These are phyloP conservation scores for Sericinus montela DNA, from an alignment of 2,888 invertebrate genomes.

Conservation along the genomic window DNA sequence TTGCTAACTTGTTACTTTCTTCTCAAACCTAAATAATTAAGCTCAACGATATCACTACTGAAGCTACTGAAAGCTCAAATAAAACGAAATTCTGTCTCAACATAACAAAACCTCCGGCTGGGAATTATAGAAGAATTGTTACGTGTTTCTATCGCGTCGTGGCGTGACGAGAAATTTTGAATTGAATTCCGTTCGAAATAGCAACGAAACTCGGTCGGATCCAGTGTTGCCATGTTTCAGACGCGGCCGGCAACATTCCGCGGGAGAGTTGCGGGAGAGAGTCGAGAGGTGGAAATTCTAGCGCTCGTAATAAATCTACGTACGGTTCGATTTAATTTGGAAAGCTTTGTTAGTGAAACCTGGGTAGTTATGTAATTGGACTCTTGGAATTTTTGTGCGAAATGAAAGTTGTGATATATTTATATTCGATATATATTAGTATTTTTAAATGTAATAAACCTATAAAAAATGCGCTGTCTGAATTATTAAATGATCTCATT, in stretches of 20 bases:
- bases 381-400: too few relatives aligned
- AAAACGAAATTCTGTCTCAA: background rate
- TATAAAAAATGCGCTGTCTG: too few relatives aligned
- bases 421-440: too few relatives aligned
- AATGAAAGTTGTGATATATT: too few relatives aligned
- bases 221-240: constrained; percentile 10
- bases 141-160: constrained; percentile 2
- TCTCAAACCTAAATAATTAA: too few relatives aligned
- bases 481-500: too few relatives aligned
- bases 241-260: background rate
- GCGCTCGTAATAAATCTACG: background rate
- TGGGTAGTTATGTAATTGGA: too few relatives aligned
- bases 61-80: background rate
- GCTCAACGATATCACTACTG: too few relatives aligned
- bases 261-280: background rate
- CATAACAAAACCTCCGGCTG: constrained; percentile 7
- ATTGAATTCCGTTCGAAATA: constrained; percentile 12
- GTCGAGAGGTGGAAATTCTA: background rate
- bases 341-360: background rate
- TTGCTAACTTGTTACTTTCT: too few relatives aligned
- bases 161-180: constrained; percentile 6
- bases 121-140: constrained; percentile 13
- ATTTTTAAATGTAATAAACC: too few relatives aligned
- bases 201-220: background rate
- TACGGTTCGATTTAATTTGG: background rate